Percentiles rank a stretch among this genome's conserved stretches.
Evolutionary conservation across 1,140 invertebrate genomes (phyloP).

Genomic region (Drosophila bipectinata): DNA sequence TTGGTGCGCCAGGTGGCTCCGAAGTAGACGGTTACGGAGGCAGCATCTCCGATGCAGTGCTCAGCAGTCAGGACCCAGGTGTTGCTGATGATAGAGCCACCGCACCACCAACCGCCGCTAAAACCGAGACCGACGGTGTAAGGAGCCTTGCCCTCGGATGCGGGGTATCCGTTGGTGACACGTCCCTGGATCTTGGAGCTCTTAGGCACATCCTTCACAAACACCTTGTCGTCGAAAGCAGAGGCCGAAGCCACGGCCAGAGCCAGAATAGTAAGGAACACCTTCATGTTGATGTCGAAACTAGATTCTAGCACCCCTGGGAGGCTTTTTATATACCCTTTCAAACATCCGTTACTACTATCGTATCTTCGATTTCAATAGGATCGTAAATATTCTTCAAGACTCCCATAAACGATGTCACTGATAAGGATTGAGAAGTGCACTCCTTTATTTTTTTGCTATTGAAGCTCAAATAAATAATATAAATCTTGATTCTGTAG

Average conservation of each 20-base stretch:
- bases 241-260: conserved; percentile 38
- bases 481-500: no score
- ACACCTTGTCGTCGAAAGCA: conserved; percentile 36
- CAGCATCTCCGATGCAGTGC: conserved; percentile 84
- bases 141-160: conserved; percentile 84
- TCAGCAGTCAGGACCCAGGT: conserved; percentile 86
- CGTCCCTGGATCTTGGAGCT: conserved; percentile 57
- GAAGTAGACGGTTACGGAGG: conserved; percentile 49
- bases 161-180: conserved; percentile 69
- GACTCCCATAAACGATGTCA: conserved; percentile 25
- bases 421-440: conserved; percentile 10
- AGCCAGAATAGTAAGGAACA: conserved; percentile 40
- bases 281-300: conserved; percentile 48
- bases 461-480: no score
- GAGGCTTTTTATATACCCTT: conserved; percentile 19
- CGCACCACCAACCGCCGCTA: conserved; percentile 60
- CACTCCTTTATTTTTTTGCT: background rate
- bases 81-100: conserved; percentile 85
- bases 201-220: conserved; percentile 42
- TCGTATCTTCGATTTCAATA: conserved; percentile 5
- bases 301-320: conserved; percentile 27
- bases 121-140: conserved; percentile 84
- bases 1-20: conserved; percentile 61
- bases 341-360: background rate
- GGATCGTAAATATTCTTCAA: conserved; percentile 30